These are phyloP conservation scores for Eptatretus atami DNA, from an alignment of 2,797 vertebrate genomes.

Conservation along the genomic window DNA sequence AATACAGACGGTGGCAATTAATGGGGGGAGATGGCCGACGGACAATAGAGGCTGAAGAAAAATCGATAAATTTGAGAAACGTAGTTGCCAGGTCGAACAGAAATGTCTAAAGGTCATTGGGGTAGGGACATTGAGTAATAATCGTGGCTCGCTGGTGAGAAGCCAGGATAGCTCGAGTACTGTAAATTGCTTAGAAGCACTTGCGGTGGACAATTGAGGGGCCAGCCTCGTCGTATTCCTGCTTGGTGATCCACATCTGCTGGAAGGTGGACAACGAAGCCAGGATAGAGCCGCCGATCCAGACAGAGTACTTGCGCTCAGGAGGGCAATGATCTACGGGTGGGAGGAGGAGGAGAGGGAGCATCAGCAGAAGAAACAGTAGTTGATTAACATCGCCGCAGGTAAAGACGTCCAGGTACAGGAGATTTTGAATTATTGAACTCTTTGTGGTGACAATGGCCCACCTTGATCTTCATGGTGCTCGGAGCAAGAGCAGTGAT, in stretches of 20 bases:
- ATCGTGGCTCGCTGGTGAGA: too few relatives aligned
- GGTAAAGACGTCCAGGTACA: too few relatives aligned
- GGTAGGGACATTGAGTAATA: too few relatives aligned
- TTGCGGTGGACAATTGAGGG: slow-evolving; percentile 5
- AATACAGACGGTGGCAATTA: too few relatives aligned
- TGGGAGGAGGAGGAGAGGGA: not conserved
- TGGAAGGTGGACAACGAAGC: slow-evolving; percentile 1
- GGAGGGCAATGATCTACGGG: not conserved
- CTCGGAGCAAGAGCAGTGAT: slow-evolving; percentile 61
- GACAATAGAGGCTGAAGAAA: too few relatives aligned
- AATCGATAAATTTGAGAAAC: too few relatives aligned
- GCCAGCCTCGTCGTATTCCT: slow-evolving; percentile 3
- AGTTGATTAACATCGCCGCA: not conserved
- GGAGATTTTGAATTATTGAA: not conserved
- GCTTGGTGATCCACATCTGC: slow-evolving; percentile 6
- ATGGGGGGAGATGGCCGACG: too few relatives aligned
- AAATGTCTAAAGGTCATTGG: too few relatives aligned
- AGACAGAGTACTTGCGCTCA: slow-evolving; percentile 5
- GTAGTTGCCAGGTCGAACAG: too few relatives aligned
- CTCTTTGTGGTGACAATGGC: slow-evolving; percentile 7
- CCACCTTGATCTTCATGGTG: slow-evolving; percentile 73
- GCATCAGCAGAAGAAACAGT: not conserved
- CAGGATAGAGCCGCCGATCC: slow-evolving; percentile 5
- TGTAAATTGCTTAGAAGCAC: not conserved
- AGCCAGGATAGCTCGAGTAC: too few relatives aligned